Evolutionary conservation across 2,888 invertebrate species (phyloP), one percentile per base, ranked within the genome.

Genomic region (Masnerella sp.): DNA sequence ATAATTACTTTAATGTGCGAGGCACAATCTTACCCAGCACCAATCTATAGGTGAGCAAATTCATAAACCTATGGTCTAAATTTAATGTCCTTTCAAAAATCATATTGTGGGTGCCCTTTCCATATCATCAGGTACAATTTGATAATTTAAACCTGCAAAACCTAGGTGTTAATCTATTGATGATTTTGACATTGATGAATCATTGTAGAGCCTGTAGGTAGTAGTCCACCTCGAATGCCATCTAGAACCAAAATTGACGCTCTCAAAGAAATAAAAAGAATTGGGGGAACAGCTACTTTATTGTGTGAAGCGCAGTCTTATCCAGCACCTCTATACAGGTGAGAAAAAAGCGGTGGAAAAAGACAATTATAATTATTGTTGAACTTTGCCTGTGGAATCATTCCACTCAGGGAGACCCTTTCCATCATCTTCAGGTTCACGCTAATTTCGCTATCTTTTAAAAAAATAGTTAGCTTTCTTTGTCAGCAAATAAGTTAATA

Each of bases 251-350:
- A 90, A 83, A 89, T 89, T 80, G 89, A 88, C 77, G 89, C 81
- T 52, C 89, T 90, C 79, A 84, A 88, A 36, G 51, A 52, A 25
- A 20, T 22, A 42, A 89, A 88, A 80, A 81, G 84, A 51, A 82
- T 85, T 38, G 88, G 87, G 9, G 87, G 88, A 47, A 89, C 90
- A 76, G 90, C 92, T 81, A 90, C 90, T 34, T 87, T 93, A 68
- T 88, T 92, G 42, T 93, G 93, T 83, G 91, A 91, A 78, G 92
- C 92, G 34, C 92, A 93, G 87, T 92, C 90, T 12, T 91, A 88
- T 88, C 94, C 94, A 62, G 91, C 93, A 77, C 93, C 93, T 79
- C 82, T 90, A 58, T 91, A 90, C 90, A 92, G 92, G 92, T 93
- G 89, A 61, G 86, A 40, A 2, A 1, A 32, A n/a, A n/a, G n/a